These are phyloP conservation scores for Sparus aurata DNA, from an alignment of 2,797 vertebrate genomes.

Conservation along the genomic window DNA sequence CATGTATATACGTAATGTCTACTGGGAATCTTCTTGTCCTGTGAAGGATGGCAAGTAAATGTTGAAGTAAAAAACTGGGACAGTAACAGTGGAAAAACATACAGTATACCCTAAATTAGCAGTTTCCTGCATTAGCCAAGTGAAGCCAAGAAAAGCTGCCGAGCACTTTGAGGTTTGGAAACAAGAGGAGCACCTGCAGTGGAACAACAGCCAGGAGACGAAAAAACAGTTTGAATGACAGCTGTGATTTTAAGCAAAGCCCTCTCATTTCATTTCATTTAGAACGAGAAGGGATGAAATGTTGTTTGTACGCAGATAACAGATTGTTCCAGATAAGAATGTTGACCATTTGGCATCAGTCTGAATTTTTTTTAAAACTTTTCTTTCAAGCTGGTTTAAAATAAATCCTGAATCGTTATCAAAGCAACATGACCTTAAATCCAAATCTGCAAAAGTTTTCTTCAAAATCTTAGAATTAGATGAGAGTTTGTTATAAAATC, in stretches of 20 bases:
- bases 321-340: background rate
- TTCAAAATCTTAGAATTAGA: background rate
- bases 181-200: background rate
- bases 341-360: background rate
- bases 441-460: no score
- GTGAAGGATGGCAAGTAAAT: background rate
- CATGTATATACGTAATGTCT: background rate
- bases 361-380: background rate
- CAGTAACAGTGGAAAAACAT: background rate
- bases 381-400: background rate
- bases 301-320: no score
- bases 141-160: slow-evolving; percentile 24
- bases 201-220: background rate
- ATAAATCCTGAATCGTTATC: background rate
- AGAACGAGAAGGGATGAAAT: background rate
- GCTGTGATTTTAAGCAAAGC: background rate
- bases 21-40: background rate
- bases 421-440: no score
- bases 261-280: background rate
- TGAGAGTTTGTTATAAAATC: background rate
- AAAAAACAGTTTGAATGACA: slow-evolving; percentile 9
- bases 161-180: slow-evolving; percentile 2
- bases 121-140: slow-evolving; percentile 5
- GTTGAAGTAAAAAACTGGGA: background rate
- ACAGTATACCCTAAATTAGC: slow-evolving; percentile 1